These are phyloP conservation scores for Panzeria rudis DNA, from an alignment of 2,888 invertebrate genomes.

Conservation along the genomic window DNA sequence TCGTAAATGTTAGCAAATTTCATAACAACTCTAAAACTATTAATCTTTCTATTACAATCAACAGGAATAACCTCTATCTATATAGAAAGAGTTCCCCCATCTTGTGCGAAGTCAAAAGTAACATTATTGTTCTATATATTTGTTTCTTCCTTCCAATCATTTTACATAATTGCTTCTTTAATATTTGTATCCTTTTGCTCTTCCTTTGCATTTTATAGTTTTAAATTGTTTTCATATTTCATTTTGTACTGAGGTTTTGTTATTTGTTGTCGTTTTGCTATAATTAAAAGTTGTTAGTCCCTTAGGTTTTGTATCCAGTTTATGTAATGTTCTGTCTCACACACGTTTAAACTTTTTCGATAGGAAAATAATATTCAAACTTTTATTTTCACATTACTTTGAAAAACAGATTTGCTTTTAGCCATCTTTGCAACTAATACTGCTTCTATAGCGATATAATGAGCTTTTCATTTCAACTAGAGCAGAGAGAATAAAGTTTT, in stretches of 20 bases:
- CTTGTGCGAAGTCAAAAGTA: conserved; percentile 17
- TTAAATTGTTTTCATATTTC: conserved; percentile 45
- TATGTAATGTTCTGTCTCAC: conserved; percentile 35
- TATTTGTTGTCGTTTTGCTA: conserved; percentile 56
- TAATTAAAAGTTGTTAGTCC: conserved; percentile 70
- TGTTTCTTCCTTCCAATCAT: conserved; percentile 43
- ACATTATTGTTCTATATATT: conserved; percentile 1
- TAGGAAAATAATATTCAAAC: conserved; percentile 27
- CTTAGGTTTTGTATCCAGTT: conserved; percentile 47
- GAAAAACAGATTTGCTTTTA: conserved; percentile 11
- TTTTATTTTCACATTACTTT: conserved; percentile 51
- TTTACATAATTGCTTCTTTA: conserved; percentile 59
- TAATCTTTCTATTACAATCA: conserved; percentile 27
- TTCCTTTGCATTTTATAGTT: conserved; percentile 36
- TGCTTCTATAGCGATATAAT: conserved; percentile 21
- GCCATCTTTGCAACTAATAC: conserved; percentile 4
- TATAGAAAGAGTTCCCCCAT: not conserved
- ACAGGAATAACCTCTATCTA: conserved; percentile 4
- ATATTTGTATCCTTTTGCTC: conserved; percentile 34
- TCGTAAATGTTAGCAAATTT: not conserved
- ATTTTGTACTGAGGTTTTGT: conserved; percentile 40
- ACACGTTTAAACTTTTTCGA: conserved; percentile 20
- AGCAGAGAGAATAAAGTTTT: not conserved
- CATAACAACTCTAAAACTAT: conserved; percentile 20
- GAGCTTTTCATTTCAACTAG: conserved; percentile 17